A percentile compares a stretch with the other conserved stretches of the same genome.
These are phyloP conservation scores for Diloba caeruleocephala DNA, from an alignment of 2,888 invertebrate genomes.

Conservation along the genomic window DNA sequence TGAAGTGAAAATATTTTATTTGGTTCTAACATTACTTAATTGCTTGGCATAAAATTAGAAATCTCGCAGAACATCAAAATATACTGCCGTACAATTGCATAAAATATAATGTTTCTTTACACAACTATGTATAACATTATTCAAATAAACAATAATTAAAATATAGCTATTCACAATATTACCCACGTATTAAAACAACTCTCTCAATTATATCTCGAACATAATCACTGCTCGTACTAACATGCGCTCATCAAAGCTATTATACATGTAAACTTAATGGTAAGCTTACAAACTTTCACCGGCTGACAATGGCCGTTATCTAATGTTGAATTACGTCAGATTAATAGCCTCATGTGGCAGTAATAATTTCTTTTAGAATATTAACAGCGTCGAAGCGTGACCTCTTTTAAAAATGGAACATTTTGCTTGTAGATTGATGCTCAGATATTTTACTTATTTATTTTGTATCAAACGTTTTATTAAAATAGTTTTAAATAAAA, in stretches of 20 bases:
- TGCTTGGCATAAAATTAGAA: neutral
- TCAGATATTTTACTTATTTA: conserved; percentile 1
- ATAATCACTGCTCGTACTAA: conserved; percentile 28
- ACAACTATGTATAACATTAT: conserved; percentile 7
- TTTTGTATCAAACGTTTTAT: neutral
- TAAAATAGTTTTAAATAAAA: too few species aligned
- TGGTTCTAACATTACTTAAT: too few species aligned
- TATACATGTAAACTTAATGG: conserved; percentile 16
- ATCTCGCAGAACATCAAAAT: neutral
- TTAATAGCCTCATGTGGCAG: conserved; percentile 54
- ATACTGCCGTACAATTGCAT: neutral
- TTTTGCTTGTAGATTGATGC: conserved; percentile 3
- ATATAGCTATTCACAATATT: neutral
- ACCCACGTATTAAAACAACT: conserved; percentile 12
- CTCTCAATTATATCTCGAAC: conserved; percentile 13
- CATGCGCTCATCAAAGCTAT: conserved; percentile 43
- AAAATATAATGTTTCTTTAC: neutral
- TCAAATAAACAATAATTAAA: conserved; percentile 19
- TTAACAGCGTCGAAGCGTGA: conserved; percentile 30
- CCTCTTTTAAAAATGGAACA: conserved; percentile 27
- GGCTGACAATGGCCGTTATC: conserved; percentile 66
- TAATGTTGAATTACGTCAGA: conserved; percentile 73
- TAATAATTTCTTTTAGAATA: conserved; percentile 44
- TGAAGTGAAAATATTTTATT: too few species aligned
- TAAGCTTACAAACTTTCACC: conserved; percentile 69